Evolutionary conservation across 2,113 vertebrate species (phyloP), one percentile per base, ranked within the genome.

Genomic region (Oxygymnocypris stewartii): DNA sequence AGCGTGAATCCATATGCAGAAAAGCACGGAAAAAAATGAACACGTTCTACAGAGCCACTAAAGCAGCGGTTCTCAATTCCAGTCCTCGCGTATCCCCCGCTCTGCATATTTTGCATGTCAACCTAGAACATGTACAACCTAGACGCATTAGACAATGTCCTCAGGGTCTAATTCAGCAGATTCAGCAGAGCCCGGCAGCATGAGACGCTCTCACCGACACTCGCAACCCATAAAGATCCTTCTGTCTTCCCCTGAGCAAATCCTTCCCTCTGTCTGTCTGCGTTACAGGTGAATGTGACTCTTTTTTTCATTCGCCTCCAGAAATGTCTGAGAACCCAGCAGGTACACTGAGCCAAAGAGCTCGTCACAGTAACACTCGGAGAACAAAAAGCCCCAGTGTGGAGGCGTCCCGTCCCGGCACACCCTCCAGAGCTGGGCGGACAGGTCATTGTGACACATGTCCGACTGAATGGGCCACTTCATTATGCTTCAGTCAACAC

Each of bases 81-180:
- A 31, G 28, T 31, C 28, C 28, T 31, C 28, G 28, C 28, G 28
- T 31, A 31, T 31, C 28, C 28, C 28, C 28, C 28, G 28, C 28
- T 31, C 28, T 31, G 28, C 28, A 31, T 31, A 31, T 31, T 31
- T 31, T 31, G 28, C 28, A 31, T 31, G 28, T 31, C 28, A 69
- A 47, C 42, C 23, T 23, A 42, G 49, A 47, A 71, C n/a, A 69
- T 80, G 73, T 51, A 79, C 23, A 86, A 28, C 61, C 76, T 67
- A 51, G 71, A 71, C 80, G 57, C 65, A 25, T 71, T 69, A 86
- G 76, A 69, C 77, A 71, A 59, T 61, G 40, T 80, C 67, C 77
- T 86, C 77, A 25, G 23, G 49, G 84, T 57, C 77, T 86, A 40
- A 67, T 80, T n/a, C n/a, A n/a, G n/a, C n/a, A n/a, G 84, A 54